Evolutionary conservation across 2,113 vertebrate genomes (phyloP).

Genomic region (Gallinago media): DNA sequence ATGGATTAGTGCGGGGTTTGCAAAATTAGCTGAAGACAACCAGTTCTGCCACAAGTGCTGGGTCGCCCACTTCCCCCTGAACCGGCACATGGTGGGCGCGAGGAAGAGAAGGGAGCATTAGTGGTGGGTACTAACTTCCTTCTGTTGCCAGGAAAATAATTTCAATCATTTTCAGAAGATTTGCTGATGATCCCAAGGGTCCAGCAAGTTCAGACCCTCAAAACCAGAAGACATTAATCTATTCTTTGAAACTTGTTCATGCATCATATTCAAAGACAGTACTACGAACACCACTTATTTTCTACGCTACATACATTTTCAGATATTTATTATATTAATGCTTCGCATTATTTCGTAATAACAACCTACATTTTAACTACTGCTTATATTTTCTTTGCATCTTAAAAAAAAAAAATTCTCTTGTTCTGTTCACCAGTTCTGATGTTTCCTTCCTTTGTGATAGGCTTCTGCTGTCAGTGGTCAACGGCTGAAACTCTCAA

Average conservation of each 20-base stretch:
- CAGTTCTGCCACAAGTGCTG: background rate
- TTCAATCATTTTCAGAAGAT: background rate
- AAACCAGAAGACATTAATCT: background rate
- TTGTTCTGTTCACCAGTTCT: background rate
- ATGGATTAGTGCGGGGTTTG: background rate
- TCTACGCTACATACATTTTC: background rate
- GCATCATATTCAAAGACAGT: background rate
- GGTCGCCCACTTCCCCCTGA: background rate
- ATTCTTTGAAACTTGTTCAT: background rate
- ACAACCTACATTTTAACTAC: background rate
- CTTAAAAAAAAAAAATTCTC: background rate
- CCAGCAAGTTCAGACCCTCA: background rate
- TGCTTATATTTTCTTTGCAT: background rate
- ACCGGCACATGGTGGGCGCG: accelerated
- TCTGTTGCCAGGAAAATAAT: background rate
- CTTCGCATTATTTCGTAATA: background rate
- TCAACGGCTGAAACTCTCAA: background rate
- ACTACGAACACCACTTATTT: background rate
- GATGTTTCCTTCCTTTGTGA: background rate
- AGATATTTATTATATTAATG: background rate
- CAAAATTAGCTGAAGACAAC: background rate
- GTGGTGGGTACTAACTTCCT: background rate
- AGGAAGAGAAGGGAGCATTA: background rate
- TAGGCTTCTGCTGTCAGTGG: background rate
- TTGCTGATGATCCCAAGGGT: background rate